A percentile compares a stretch with the other conserved stretches of the same genome.
Evolutionary conservation across 2,888 invertebrate genomes (phyloP).

Genomic region (Ischnus inquisitorius): DNA sequence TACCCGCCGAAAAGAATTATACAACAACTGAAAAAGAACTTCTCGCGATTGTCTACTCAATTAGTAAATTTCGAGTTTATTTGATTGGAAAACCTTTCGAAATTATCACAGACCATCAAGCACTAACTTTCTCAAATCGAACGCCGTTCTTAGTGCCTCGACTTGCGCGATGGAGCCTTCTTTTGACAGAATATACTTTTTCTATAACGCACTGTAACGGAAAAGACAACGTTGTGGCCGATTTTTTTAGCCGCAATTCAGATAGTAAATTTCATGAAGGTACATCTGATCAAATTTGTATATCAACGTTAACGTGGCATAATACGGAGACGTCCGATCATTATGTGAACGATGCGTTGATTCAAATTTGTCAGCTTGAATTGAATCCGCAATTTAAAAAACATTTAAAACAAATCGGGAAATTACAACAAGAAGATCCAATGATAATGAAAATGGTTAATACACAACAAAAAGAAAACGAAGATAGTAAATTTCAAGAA

Average conservation of each 20-base stretch:
- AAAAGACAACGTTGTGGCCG: conserved; percentile 61
- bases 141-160: conserved; percentile 50
- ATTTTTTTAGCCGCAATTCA: conserved; percentile 64
- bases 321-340: conserved; percentile 17
- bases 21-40: conserved; percentile 24
- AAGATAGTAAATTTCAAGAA: conserved; percentile 14
- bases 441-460: neutral
- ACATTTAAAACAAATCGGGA: conserved; percentile 21
- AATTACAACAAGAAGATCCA: conserved; percentile 35
- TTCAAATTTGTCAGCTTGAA: conserved; percentile 27
- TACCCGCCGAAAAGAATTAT: conserved; percentile 16
- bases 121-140: conserved; percentile 70
- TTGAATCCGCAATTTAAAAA: conserved; percentile 16
- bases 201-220: conserved; percentile 56
- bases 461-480: neutral
- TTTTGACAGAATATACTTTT: conserved; percentile 59
- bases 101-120: conserved; percentile 65
- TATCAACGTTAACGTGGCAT: conserved; percentile 31
- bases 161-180: conserved; percentile 61
- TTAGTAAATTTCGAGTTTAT: conserved; percentile 59
- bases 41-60: conserved; percentile 67
- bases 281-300: conserved; percentile 25
- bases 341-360: conserved; percentile 20
- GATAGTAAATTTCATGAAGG: conserved; percentile 50
- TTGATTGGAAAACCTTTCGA: conserved; percentile 69